Evolutionary conservation across 2,113 vertebrate genomes (phyloP).

Genomic region (Mobula birostris): DNA sequence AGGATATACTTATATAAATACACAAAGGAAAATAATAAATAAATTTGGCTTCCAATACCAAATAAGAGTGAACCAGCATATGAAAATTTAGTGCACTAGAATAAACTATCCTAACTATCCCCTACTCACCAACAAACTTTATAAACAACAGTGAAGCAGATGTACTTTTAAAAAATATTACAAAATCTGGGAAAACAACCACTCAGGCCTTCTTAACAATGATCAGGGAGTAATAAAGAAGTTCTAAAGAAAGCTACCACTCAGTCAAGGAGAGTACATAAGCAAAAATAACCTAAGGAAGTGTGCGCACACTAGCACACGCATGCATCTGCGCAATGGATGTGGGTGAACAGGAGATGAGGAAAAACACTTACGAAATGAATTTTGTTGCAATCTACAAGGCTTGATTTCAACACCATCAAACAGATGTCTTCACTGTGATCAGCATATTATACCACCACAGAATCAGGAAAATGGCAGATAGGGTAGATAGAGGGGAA

Average conservation of each 20-base stretch:
- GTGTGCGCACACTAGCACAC: not conserved
- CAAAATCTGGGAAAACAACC: not conserved
- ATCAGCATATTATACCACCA: not conserved
- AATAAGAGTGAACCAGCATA: not conserved
- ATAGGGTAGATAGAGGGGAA: too few species aligned
- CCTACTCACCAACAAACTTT: not conserved
- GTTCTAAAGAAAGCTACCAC: not conserved
- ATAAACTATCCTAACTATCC: not conserved
- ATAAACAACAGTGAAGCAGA: not conserved
- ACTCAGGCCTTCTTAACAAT: not conserved
- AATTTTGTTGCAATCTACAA: not conserved
- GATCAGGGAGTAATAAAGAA: not conserved
- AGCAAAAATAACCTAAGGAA: not conserved
- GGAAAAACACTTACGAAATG: not conserved
- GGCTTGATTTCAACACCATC: not conserved
- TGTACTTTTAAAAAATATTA: not conserved
- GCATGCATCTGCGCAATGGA: too few species aligned
- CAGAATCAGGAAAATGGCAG: not conserved
- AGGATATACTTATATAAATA: not conserved
- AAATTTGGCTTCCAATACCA: not conserved
- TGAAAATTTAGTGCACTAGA: not conserved
- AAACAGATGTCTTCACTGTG: not conserved
- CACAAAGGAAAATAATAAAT: not conserved
- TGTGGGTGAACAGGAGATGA: too few species aligned
- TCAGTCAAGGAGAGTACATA: not conserved